These are phyloP conservation scores for Ageneiosus marmoratus DNA, from an alignment of 2,113 vertebrate genomes.

Conservation along the genomic window DNA sequence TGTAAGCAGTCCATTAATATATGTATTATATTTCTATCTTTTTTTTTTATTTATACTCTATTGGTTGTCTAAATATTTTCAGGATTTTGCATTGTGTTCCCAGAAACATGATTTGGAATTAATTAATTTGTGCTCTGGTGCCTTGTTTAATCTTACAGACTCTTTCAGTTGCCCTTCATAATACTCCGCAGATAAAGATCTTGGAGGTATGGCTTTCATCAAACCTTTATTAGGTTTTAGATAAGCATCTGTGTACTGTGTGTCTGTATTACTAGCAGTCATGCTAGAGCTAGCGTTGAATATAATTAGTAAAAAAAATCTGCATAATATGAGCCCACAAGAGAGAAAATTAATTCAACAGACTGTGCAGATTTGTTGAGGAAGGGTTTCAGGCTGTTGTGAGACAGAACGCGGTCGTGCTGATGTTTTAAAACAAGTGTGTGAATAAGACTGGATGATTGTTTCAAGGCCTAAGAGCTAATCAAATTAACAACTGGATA, in stretches of 20 bases:
- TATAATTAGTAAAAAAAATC: constrained; percentile 7
- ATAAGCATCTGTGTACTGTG: constrained; percentile 9
- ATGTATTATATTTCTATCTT: not conserved
- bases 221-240: constrained; percentile 15
- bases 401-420: not conserved
- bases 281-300: constrained; percentile 3
- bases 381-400: constrained; percentile 1
- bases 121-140: constrained; percentile 58
- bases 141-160: constrained; percentile 50
- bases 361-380: constrained; percentile 24
- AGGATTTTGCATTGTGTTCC: constrained; percentile 10
- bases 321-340: constrained; percentile 5
- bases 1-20: too few species aligned
- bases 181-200: not conserved
- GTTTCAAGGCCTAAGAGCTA: constrained; percentile 10
- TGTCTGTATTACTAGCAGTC: not conserved
- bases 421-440: constrained; percentile 4
- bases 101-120: constrained; percentile 69
- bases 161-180: not conserved
- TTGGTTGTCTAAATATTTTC: not conserved
- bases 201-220: not conserved
- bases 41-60: not conserved
- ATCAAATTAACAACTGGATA: constrained; percentile 39
- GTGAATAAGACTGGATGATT: not conserved
- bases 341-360: constrained; percentile 26